phyloP scores from a whole-genome alignment of 2,113 vertebrate species.

The Hemiscyllium ocellatum region DNA sequence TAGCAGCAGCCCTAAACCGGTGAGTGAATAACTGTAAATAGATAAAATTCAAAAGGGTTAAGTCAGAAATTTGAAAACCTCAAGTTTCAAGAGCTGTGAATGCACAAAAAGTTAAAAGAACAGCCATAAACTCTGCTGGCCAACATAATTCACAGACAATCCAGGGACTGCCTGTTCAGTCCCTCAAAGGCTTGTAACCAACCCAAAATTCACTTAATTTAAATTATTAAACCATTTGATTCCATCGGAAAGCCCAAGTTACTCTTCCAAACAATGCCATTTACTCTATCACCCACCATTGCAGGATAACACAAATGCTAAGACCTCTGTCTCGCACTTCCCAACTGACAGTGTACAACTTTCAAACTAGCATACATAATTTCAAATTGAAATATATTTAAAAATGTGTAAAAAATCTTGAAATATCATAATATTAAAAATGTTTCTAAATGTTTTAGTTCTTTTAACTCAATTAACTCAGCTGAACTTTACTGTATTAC shows the following conservation, averaged over 20 bases:
- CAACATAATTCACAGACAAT: neutral
- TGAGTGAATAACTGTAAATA: slow-evolving; percentile 71
- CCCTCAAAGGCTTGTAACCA: neutral
- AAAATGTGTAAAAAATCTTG: neutral
- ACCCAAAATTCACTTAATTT: neutral
- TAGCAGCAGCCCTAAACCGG: slow-evolving; percentile 73
- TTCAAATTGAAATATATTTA: neutral
- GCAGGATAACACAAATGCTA: neutral
- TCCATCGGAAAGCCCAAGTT: neutral
- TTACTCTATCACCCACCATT: neutral
- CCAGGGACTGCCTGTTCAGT: neutral
- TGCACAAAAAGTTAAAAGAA: neutral
- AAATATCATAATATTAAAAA: neutral
- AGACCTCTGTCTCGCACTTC: neutral
- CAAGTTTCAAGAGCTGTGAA: neutral
- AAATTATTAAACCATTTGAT: neutral
- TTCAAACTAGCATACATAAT: neutral
- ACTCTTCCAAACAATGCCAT: neutral
- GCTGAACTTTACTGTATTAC: neutral
- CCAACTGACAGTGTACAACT: neutral
- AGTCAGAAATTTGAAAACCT: neutral
- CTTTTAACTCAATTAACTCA: neutral
- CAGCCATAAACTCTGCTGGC: neutral
- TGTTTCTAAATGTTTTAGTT: neutral
- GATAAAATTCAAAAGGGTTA: slow-evolving; percentile 35